Base-by-base conservation (phyloP, 2,888 invertebrate species). In the Athalia rosae region DNA sequence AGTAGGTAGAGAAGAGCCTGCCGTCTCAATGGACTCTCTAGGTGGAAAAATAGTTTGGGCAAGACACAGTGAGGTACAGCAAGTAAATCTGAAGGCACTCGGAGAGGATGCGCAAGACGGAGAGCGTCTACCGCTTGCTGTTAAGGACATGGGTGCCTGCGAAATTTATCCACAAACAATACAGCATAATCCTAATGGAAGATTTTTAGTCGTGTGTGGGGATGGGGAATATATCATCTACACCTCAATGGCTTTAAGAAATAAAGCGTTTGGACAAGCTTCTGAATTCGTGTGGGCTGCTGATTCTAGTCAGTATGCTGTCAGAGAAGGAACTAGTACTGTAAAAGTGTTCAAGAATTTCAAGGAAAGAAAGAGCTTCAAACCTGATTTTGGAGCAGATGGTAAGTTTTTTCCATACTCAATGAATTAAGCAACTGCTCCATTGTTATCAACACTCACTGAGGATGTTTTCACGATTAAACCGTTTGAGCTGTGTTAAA, bases 141-240 rank as follows among this genome's bases (percentile, higher is more conserved):
- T 99, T 0, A 99, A 99, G 89, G 99, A 99, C 87, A 98, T 99
- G 97, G 99, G 99, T 1, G 97, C 98, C 5, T 99, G 99, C 89
- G 99, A 99, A 91, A 98, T 99, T 80, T 99, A 99, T 90, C 99
- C 99, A 0, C 99, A 99, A 89, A 98, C 97, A 0, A 97, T 99
- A 81, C 96, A 97, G 47, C 99, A 99, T 90, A 99, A 99, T 91
- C 98, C 99, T 0, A 99, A 99, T 90, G 99, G 99, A 13, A 94
- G 97, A 47, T 94, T 94, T 82, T 92, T 97, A 4, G 99, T 99
- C 0, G 99, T 99, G 2, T 99, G 99, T 87, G 99, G 99, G 1
- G 99, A 99, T 90, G 99, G 99, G 11, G 99, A 99, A 90, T 99
- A 99, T 90, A 99, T 99, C 69, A 99, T 99, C 84, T 99, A 99